phyloP scores from a whole-genome alignment of 2,888 invertebrate species.

The Thereva unica region DNA sequence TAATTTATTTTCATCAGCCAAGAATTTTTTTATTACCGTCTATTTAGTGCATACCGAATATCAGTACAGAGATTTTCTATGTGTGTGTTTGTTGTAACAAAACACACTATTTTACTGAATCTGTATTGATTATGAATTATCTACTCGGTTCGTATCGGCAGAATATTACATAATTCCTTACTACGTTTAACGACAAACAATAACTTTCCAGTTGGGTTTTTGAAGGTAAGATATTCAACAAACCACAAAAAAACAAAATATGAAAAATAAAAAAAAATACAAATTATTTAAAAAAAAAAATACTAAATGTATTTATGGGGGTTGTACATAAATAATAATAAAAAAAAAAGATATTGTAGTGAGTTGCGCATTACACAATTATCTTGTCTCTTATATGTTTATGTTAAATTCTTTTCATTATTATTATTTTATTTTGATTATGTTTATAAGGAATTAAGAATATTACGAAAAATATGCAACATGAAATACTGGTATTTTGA shows the following conservation, averaged over 20 bases:
- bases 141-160: constrained; percentile 13
- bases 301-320: too few relatives aligned
- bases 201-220: constrained; percentile 25
- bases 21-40: constrained; percentile 41
- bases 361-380: too few relatives aligned
- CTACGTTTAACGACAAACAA: too few relatives aligned
- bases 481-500: too few relatives aligned
- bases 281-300: neutral
- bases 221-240: constrained; percentile 33
- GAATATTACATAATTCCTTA: too few relatives aligned
- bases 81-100: constrained; percentile 22
- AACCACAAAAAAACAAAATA: constrained; percentile 15
- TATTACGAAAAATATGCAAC: too few relatives aligned
- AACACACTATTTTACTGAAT: constrained; percentile 21
- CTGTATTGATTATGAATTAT: constrained; percentile 28
- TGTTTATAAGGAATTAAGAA: too few relatives aligned
- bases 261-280: constrained; percentile 9
- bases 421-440: too few relatives aligned
- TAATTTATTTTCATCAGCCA: constrained; percentile 44
- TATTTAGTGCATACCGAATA: constrained; percentile 42
- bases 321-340: too few relatives aligned
- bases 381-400: too few relatives aligned
- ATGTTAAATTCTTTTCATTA: too few relatives aligned
- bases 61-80: constrained; percentile 42
- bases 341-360: too few relatives aligned